Percentiles rank a stretch among this genome's conserved stretches.
These are phyloP conservation scores for Neotoxoptera formosana DNA, from an alignment of 1,140 invertebrate species.

Conservation along the genomic window DNA sequence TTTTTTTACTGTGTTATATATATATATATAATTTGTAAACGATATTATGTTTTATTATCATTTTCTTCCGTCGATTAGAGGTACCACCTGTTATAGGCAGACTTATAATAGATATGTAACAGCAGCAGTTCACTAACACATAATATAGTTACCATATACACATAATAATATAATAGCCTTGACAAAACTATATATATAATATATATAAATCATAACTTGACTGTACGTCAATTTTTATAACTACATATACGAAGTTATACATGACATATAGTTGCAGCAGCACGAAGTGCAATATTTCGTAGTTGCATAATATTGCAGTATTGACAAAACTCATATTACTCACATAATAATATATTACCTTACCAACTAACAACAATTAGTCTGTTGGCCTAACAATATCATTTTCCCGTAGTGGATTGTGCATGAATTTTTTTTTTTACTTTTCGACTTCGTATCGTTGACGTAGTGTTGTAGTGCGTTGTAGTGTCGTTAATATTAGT, in stretches of 20 bases:
- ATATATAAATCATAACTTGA: neutral
- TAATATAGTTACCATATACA: constrained; percentile 53
- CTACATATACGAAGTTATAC: constrained; percentile 12
- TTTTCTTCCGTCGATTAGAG: neutral
- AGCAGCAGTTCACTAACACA: constrained; percentile 41
- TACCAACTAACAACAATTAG: neutral
- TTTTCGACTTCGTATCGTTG: neutral
- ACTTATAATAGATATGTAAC: constrained; percentile 4
- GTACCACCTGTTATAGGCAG: neutral
- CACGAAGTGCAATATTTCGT: neutral
- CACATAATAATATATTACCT: neutral
- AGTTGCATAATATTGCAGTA: neutral
- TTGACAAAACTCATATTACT: neutral
- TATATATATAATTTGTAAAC: neutral
- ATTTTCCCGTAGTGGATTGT: neutral
- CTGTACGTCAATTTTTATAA: neutral
- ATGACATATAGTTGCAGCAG: neutral
- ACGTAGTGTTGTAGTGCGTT: neutral
- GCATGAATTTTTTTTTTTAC: neutral
- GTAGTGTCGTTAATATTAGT: neutral
- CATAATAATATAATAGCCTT: constrained; percentile 40
- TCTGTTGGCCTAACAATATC: neutral
- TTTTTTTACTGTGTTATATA: neutral
- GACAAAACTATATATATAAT: constrained; percentile 28
- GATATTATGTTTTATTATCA: neutral